phyloP scores from a whole-genome alignment of 64 coral and sea anemone genomes.

The Montipora efflorescens region DNA sequence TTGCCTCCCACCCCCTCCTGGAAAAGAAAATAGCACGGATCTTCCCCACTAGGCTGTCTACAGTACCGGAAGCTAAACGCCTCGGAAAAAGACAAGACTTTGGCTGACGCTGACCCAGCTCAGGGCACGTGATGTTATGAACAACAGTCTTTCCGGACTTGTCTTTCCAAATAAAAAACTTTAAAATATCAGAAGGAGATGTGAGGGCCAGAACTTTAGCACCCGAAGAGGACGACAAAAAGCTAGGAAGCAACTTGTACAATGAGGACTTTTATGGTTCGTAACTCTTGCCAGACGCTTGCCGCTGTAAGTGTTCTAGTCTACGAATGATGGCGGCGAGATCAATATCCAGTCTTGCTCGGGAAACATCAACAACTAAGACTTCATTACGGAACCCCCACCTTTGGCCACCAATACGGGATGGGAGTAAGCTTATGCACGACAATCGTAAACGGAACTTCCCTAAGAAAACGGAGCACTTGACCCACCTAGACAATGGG shows the following conservation, averaged over 20 bases:
- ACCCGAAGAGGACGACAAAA: background rate
- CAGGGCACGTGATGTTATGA: too few species aligned
- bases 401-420: background rate
- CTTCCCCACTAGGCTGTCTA: constrained; percentile 1
- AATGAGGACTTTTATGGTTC: constrained; percentile 40
- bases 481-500: constrained; percentile 7
- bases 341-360: background rate
- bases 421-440: background rate
- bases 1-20: background rate
- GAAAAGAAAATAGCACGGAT: background rate
- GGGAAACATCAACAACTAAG: background rate
- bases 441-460: background rate
- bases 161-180: constrained; percentile 43
- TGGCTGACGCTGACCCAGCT: background rate
- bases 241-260: background rate
- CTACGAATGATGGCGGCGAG: background rate
- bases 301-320: background rate
- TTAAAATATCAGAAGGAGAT: background rate
- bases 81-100: background rate
- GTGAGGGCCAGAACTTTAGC: background rate
- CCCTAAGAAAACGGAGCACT: background rate
- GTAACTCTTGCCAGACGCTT: background rate
- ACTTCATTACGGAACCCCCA: background rate
- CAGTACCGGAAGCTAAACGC: background rate
- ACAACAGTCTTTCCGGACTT: background rate